Percentiles rank a stretch among this genome's conserved stretches.
phyloP scores from a whole-genome alignment of 1,140 invertebrate species.

The Eueides isabella region DNA sequence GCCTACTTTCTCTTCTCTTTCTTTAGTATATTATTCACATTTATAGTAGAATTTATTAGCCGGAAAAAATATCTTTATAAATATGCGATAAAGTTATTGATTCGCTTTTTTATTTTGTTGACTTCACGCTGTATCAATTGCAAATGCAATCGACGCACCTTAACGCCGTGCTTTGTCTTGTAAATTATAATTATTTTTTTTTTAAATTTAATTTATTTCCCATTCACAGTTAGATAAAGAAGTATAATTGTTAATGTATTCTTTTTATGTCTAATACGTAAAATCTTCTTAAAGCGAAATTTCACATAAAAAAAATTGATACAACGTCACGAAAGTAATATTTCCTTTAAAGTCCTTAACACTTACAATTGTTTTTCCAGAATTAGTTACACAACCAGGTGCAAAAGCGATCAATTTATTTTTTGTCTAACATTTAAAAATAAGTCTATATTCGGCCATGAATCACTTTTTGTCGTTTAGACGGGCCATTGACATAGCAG shows the following conservation, averaged over 20 bases:
- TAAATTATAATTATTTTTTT: too few relatives aligned
- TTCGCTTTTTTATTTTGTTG: too few relatives aligned
- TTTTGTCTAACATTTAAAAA: conserved; percentile 12
- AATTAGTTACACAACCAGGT: background rate
- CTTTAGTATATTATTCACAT: background rate
- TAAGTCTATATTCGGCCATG: conserved; percentile 20
- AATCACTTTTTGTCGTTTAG: conserved; percentile 27
- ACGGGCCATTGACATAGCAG: conserved; percentile 15
- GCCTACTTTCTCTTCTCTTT: background rate
- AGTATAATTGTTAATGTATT: too few relatives aligned
- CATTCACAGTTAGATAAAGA: too few relatives aligned
- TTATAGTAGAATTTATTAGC: too few relatives aligned
- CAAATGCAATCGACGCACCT: too few relatives aligned
- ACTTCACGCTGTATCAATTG: too few relatives aligned
- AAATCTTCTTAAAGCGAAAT: background rate
- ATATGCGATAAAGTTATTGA: too few relatives aligned
- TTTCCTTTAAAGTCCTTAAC: background rate
- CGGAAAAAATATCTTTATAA: too few relatives aligned
- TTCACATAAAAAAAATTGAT: too few relatives aligned
- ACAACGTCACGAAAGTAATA: background rate
- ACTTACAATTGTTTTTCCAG: background rate
- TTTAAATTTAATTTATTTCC: too few relatives aligned
- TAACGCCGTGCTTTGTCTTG: too few relatives aligned
- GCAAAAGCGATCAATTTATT: conserved; percentile 14
- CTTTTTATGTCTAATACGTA: background rate